Base-by-base conservation (phyloP, 2,797 vertebrate genomes). In the Phoebastria nigripes region DNA sequence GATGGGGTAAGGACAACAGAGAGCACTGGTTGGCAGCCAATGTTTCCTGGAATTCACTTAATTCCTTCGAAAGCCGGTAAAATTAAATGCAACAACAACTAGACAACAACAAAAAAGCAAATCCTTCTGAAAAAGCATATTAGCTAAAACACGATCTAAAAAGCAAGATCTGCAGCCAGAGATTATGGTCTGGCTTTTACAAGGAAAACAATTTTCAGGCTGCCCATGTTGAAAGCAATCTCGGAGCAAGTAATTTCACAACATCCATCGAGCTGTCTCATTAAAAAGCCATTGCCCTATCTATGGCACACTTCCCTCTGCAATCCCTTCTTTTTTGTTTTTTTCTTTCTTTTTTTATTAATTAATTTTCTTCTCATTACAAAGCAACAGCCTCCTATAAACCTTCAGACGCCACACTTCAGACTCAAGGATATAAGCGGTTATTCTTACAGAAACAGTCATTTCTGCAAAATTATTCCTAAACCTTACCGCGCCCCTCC, bases 191-290 rank as follows among this genome's bases (percentile, higher is more conserved):
- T 73, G 79, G 44, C 71, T 93, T 96, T 96, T 92, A 96, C 88
- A 93, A 93, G 89, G 87, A 95, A 96, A 97, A 96, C 94, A 96
- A 96, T 96, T 96, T 97, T 82, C 92, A 96, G 84, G 91, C 96
- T 91, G 89, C 91, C n/a, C 0, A 0, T 78, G 89, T 82, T 94
- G 94, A 97, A 97, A 96, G 96, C 90, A 95, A 95, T 96, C 84
- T 93, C 88, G 0, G 2, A 89, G 83, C 86, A 63, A 94, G 88
- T 96, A 94, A 96, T 95, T 96, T 97, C 93, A 84, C 85, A 92
- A 95, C 93, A 96, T 90, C 96, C 89, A 96, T 95, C 9, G 71
- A 95, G 93, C 80, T 94, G 91, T 80, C 95, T 95, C 92, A 95
- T 96, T 96, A 97, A 94, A 96, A 96, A 95, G 65, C 77, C 37